These are phyloP conservation scores for Brachyistius frenatus DNA, from an alignment of 2,113 vertebrate genomes.

Conservation along the genomic window DNA sequence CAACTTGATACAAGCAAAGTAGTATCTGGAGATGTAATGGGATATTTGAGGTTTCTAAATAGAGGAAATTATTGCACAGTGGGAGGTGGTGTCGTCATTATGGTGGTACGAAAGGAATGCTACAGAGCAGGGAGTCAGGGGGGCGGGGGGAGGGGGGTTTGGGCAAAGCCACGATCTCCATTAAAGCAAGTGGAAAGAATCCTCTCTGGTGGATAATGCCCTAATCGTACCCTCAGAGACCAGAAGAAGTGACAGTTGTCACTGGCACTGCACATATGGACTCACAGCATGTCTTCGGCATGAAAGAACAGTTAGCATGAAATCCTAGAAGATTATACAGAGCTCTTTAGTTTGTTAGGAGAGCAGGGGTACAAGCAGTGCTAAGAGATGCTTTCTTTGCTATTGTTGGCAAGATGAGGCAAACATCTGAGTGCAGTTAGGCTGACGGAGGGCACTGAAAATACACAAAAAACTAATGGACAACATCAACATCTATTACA, in stretches of 20 bases:
- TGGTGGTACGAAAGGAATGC: constrained; percentile 49
- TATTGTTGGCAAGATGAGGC: constrained; percentile 61
- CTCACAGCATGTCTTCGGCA: constrained; percentile 43
- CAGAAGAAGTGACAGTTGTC: constrained; percentile 60
- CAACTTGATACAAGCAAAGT: constrained; percentile 48
- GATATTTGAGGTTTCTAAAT: constrained; percentile 59
- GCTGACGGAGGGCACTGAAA: constrained; percentile 39
- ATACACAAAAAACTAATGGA: constrained; percentile 49
- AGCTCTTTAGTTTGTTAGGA: constrained; percentile 57
- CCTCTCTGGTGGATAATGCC: constrained; percentile 32
- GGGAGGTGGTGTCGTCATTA: constrained; percentile 47
- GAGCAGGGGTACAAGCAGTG: constrained; percentile 32
- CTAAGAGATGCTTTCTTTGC: constrained; percentile 59
- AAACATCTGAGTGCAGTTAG: constrained; percentile 9
- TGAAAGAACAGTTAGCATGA: constrained; percentile 59
- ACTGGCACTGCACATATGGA: constrained; percentile 53
- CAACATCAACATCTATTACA: constrained; percentile 15
- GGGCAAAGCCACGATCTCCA: constrained; percentile 27
- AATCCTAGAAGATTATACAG: constrained; percentile 64
- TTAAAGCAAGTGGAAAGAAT: constrained; percentile 61
- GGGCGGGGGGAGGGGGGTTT: constrained; percentile 11
- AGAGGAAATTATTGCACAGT: constrained; percentile 41
- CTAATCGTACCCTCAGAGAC: constrained; percentile 36
- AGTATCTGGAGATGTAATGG: constrained; percentile 44
- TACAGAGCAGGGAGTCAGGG: constrained; percentile 26